A percentile compares a stretch with the other conserved stretches of the same genome.
These are phyloP conservation scores for Phragmatobia fuliginosa DNA, from an alignment of 2,888 invertebrate genomes.

Conservation along the genomic window DNA sequence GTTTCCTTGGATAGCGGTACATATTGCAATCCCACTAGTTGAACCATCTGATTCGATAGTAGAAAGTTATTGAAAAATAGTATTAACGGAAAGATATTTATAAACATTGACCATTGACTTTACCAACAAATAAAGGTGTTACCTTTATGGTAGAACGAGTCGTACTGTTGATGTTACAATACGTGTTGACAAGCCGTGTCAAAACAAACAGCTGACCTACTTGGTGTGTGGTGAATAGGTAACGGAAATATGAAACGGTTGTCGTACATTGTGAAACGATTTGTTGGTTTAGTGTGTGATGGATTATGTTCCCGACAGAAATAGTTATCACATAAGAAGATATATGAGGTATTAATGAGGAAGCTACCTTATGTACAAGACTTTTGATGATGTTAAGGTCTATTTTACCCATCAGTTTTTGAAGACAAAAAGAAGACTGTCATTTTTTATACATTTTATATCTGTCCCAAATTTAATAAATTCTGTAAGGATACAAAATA, in stretches of 20 bases:
- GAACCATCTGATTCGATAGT: too few species aligned
- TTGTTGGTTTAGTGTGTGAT: slow-evolving; percentile 3
- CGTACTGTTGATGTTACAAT: slow-evolving; percentile 14
- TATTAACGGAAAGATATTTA: not conserved
- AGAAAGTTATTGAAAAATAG: not conserved
- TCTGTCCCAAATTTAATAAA: too few species aligned
- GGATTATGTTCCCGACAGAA: not conserved
- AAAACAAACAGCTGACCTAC: slow-evolving; percentile 47
- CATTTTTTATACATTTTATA: too few species aligned
- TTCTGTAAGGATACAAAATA: too few species aligned
- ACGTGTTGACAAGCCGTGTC: slow-evolving; percentile 29
- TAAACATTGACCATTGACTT: not conserved
- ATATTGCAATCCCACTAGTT: too few species aligned
- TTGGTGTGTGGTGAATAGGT: slow-evolving; percentile 19
- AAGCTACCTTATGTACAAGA: not conserved
- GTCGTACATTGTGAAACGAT: slow-evolving; percentile 6
- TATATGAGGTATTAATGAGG: not conserved
- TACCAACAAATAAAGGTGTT: not conserved
- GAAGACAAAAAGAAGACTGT: not conserved
- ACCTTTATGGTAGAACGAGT: not conserved
- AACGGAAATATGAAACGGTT: slow-evolving; percentile 38
- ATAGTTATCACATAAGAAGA: not conserved
- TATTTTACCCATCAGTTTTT: not conserved
- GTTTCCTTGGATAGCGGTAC: too few species aligned
- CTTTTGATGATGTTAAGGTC: not conserved